Percentiles rank a stretch among this genome's conserved stretches.
Conservation (phyloP, 2,113 vertebrate species). For the Turnix velox region DNA sequence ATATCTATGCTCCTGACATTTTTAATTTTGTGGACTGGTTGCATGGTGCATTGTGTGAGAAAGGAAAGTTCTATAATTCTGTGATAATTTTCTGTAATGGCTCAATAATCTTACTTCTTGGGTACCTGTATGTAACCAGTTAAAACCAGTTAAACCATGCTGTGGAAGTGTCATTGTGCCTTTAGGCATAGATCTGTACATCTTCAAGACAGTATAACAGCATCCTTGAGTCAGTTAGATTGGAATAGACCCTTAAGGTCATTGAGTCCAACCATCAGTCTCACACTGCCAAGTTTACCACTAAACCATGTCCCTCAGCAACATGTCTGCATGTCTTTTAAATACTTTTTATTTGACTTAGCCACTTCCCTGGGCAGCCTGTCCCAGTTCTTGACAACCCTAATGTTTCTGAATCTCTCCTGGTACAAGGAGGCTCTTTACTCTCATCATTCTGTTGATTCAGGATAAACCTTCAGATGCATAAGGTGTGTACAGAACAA, state of each 20-base stretch:
- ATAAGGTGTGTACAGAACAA: neutral
- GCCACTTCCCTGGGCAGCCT: neutral
- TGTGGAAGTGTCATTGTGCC: neutral
- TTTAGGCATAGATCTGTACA: neutral
- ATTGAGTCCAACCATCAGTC: neutral
- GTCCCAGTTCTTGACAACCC: neutral
- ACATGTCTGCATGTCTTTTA: neutral
- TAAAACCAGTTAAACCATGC: neutral
- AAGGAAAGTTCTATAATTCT: neutral
- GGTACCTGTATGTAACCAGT: neutral
- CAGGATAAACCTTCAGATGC: neutral
- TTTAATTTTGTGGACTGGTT: neutral
- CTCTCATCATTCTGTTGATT: neutral
- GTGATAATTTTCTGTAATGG: neutral
- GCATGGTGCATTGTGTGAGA: neutral
- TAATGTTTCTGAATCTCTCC: neutral
- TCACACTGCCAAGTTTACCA: neutral
- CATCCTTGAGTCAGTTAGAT: neutral
- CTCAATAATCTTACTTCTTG: neutral
- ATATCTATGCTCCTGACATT: neutral
- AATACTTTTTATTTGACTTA: neutral
- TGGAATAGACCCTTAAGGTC: neutral
- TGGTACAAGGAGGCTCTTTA: neutral
- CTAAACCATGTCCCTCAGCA: neutral
- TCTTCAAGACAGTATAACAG: neutral